Evolutionary conservation across 1,140 invertebrate genomes (phyloP), one percentile per base, ranked within the genome.

Genomic region (Mactra quadrangularis): DNA sequence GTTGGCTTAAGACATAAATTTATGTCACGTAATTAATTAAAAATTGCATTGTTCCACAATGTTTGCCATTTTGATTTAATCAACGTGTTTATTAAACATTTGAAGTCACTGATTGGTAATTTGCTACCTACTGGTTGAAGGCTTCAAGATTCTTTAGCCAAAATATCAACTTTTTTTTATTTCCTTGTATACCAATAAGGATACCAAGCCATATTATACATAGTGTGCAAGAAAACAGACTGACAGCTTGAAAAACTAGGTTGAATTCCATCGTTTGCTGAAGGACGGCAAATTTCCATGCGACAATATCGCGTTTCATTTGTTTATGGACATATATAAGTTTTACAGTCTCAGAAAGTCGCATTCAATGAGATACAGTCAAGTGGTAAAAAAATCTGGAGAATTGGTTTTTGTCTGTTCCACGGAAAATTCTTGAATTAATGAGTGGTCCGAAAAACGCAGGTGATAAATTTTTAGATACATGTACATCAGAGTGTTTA

Each of bases 261-360:
- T 57, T 2, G 3, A 11, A 17, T 29, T 57, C 31, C n/a, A 57
- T 17, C n/a, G n/a, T 13, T 7, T 57, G n/a, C 27, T 57, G 11
- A 27, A 25, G 31, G 55, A 57, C 3, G 25, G 25, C 3, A 3
- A 6, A 4, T 57, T 57, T 27, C 55, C 55, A 25, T 17, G 27
- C n/a, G 55, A 57, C 3, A 57, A 57, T 29, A 57, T 57, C 13
- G n/a, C 55, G 11, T 57, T 57, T 57, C 55, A 27, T 27, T 29
- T 57, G 22, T 57, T 57, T 27, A 57, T 57, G 55, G 55, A 57
- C 17, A 29, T 57, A 3, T 57, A 29, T 57, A 57, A 57, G 11
- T 57, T 57, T 57, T 57, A 27, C 7, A 17, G 7, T 1, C 25
- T 6, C 6, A 29, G 25, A 57, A 27, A 25, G 4, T 17, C 55